Conservation (phyloP, 2,888 invertebrate genomes). For the Drosophila fungiperda region DNA sequence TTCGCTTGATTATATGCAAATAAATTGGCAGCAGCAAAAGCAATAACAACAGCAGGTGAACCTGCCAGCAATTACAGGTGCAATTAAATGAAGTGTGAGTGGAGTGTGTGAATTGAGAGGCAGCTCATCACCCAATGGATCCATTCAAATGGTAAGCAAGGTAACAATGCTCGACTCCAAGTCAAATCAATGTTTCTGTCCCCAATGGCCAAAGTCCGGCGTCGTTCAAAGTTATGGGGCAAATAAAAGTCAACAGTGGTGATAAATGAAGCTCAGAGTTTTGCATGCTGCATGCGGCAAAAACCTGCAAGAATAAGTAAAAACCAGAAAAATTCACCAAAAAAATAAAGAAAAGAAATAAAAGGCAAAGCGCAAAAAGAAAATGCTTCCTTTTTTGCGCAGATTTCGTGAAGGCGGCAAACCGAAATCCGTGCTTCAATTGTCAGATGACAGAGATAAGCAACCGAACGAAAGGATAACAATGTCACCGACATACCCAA, state of each 20-base stretch:
- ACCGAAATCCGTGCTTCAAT: slow-evolving; percentile 58
- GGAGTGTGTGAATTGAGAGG: slow-evolving; percentile 21
- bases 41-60: slow-evolving; percentile 26
- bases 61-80: slow-evolving; percentile 59
- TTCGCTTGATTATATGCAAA: slow-evolving; percentile 72
- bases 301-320: slow-evolving; percentile 10
- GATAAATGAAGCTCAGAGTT: slow-evolving; percentile 66
- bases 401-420: slow-evolving; percentile 37
- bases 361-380: slow-evolving; percentile 8
- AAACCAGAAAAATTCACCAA: slow-evolving; percentile 1
- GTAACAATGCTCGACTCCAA: slow-evolving; percentile 10
- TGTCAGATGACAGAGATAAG: slow-evolving; percentile 67
- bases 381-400: slow-evolving; percentile 40
- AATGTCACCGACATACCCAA: slow-evolving; percentile 64
- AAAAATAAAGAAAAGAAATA: slow-evolving; percentile 6
- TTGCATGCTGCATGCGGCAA: slow-evolving; percentile 44
- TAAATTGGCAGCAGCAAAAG: slow-evolving; percentile 36
- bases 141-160: slow-evolving; percentile 10
- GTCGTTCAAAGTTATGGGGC: slow-evolving; percentile 48
- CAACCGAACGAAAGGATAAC: slow-evolving; percentile 75
- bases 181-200: slow-evolving; percentile 61
- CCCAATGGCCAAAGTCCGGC: slow-evolving; percentile 49
- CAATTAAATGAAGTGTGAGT: slow-evolving; percentile 64
- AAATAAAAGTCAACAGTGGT: slow-evolving; percentile 68
- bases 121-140: slow-evolving; percentile 6